Evolutionary conservation across 2,888 invertebrate species (phyloP).

Genomic region (Carpatolechia fugitivella): DNA sequence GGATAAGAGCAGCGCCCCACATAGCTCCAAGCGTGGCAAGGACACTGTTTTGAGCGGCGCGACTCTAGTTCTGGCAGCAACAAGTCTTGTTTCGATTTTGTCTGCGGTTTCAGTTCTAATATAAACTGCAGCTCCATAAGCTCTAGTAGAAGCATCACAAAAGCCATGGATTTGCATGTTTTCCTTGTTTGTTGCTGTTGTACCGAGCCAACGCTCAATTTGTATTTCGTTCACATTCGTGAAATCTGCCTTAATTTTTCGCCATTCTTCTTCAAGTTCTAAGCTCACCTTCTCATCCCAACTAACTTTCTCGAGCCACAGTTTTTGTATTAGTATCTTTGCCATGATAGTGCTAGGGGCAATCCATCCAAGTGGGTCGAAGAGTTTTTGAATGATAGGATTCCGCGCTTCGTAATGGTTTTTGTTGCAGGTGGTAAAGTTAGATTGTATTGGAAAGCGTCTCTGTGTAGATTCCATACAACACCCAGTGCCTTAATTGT

Average conservation of each 20-base stretch:
- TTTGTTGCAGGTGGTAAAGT: neutral
- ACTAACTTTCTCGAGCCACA: slow-evolving; percentile 17
- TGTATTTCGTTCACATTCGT: slow-evolving; percentile 5
- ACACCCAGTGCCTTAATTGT: slow-evolving; percentile 26
- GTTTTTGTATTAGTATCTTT: slow-evolving; percentile 24
- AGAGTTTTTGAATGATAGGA: slow-evolving; percentile 20
- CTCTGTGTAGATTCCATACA: slow-evolving; percentile 24
- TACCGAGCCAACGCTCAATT: slow-evolving; percentile 11
- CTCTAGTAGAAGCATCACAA: slow-evolving; percentile 19
- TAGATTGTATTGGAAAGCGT: slow-evolving; percentile 25
- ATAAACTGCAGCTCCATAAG: slow-evolving; percentile 21
- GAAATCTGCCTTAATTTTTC: slow-evolving; percentile 13
- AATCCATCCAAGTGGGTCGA: slow-evolving; percentile 25
- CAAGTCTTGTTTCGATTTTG: slow-evolving; percentile 10
- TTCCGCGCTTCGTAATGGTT: slow-evolving; percentile 17
- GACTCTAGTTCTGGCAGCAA: slow-evolving; percentile 21
- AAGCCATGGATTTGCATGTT: slow-evolving; percentile 14
- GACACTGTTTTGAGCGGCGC: slow-evolving; percentile 19
- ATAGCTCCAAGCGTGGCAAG: slow-evolving; percentile 24
- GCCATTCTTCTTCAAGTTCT: slow-evolving; percentile 18
- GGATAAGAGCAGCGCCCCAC: slow-evolving; percentile 23
- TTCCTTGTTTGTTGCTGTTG: neutral
- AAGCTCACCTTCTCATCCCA: slow-evolving; percentile 23
- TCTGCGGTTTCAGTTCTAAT: neutral
- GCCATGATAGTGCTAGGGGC: slow-evolving; percentile 14